A percentile compares a stretch with the other conserved stretches of the same genome.
These are phyloP conservation scores for Bunonema sp. DNA, from an alignment of 2,888 invertebrate genomes.

Conservation along the genomic window DNA sequence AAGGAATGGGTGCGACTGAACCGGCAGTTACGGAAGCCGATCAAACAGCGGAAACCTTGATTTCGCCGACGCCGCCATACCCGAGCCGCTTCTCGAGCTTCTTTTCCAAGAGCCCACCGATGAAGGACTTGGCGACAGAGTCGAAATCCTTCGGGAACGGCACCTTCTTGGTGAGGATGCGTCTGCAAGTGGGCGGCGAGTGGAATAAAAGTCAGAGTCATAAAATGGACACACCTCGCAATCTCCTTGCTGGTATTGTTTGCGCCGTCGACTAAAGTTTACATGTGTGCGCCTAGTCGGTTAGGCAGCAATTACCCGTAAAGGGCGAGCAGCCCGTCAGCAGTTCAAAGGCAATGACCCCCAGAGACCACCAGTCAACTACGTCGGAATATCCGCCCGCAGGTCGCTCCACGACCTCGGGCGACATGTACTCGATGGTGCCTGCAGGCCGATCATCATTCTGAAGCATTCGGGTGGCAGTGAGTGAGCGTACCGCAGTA, in stretches of 20 bases:
- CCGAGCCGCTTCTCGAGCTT: constrained; percentile 74
- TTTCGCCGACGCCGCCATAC: constrained; percentile 70
- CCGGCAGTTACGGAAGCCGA: neutral
- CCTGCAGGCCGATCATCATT: no score
- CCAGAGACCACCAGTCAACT: constrained; percentile 99
- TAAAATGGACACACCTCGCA: constrained; percentile 53
- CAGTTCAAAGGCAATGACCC: constrained; percentile 74
- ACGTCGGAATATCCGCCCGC: constrained; percentile 49
- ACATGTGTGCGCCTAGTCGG: no score
- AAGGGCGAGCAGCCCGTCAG: constrained; percentile 91
- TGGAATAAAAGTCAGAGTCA: constrained; percentile 1
- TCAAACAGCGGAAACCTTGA: constrained; percentile 54
- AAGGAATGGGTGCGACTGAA: constrained; percentile 27
- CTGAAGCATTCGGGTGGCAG: no score
- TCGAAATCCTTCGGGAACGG: constrained; percentile 65
- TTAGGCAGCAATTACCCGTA: no score
- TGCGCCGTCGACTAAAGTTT: constrained; percentile 84
- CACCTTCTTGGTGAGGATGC: constrained; percentile 74
- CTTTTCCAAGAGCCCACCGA: constrained; percentile 68
- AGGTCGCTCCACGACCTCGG: constrained; percentile 24
- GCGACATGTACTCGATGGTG: constrained; percentile 82
- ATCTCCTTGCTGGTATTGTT: constrained; percentile 85
- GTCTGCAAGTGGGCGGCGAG: constrained; percentile 46
- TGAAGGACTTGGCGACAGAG: constrained; percentile 60
- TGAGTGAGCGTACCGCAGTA: constrained; percentile 97